Evolutionary conservation across 23 tunicate species (phyloP), one percentile per base, ranked within the genome.

Genomic region (Clavelina lepadiformis): DNA sequence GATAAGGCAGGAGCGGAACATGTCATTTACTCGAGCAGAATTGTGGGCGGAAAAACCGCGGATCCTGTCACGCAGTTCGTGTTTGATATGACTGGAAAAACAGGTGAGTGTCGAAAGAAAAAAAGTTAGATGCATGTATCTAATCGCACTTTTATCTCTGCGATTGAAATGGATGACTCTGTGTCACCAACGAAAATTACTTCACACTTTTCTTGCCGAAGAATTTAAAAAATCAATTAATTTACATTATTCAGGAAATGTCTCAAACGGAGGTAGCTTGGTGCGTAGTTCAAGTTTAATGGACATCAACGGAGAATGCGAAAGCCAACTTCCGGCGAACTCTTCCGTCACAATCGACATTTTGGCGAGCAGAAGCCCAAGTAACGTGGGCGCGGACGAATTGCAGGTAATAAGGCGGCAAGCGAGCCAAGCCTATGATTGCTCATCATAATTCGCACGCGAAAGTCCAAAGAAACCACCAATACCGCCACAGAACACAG

Each of bases 341-440:
- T 71, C 67, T 23, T 35, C 83, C 25, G 57, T 89, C 24, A 62
- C 49, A 19, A 71, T 89, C 18, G 88, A 89, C 33, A 37, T 89
- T 5, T 38, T 82, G 5, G 34, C 91, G 8, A 89, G 85, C 44
- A 81, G 81, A 71, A 89, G 97, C 45, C 97, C 97, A 28, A 81
- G 81, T 63, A 89, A 89, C 35, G 69, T 81, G 24, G 97, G 79
- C 6, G 46, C 84, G 18, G 87, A 86, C 20, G 63, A 89, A 56
- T 25, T 89, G 1, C 60, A 50, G 71, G 97, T 89, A 22, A 62
- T 66, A 26, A 32, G 5, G 20, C 26, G n/a, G 13, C 50, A n/a
- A n/a, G n/a, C n/a, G 50, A 44, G 18, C 13, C 13, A 44, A 44
- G 18, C 13, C 18, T 44, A 18, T 18, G 18, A 44, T 44, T 13